Evolutionary conservation across 2,888 invertebrate species (phyloP).

Genomic region (Ichneumoninae sp.): DNA sequence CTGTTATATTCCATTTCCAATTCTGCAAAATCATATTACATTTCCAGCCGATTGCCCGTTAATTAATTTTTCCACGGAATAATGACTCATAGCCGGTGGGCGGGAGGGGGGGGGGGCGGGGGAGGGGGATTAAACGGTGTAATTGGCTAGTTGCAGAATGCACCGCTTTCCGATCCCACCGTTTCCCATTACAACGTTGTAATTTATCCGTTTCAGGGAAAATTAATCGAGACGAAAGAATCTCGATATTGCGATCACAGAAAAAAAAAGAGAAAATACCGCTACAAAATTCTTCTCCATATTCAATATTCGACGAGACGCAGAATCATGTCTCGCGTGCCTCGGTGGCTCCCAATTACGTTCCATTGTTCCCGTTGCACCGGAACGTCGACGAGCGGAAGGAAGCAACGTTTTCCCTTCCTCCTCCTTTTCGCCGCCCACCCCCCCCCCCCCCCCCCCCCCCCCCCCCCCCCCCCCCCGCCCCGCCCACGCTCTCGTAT

Average conservation of each 20-base stretch:
- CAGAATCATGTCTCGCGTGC: conserved; percentile 16
- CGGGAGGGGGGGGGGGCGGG: not conserved
- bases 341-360: conserved; percentile 33
- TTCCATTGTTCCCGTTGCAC: conserved; percentile 41
- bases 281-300: not conserved
- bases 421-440: conserved; percentile 8
- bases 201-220: not conserved
- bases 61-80: not conserved
- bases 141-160: not conserved
- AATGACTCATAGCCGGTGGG: not conserved
- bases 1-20: not conserved
- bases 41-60: not conserved
- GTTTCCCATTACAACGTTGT: not conserved
- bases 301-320: conserved; percentile 8
- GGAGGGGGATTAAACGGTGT: not conserved
- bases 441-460: not conserved
- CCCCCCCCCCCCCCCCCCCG: no score
- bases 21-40: not conserved
- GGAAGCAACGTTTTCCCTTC: conserved; percentile 53
- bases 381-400: conserved; percentile 24
- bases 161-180: not conserved
- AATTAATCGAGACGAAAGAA: not conserved
- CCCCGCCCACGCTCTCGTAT: no score
- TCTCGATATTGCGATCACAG: not conserved
- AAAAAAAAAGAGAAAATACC: not conserved